Evolutionary conservation across 1,140 invertebrate species (phyloP), one percentile per base, ranked within the genome.

Genomic region (Calycopis cecrops): DNA sequence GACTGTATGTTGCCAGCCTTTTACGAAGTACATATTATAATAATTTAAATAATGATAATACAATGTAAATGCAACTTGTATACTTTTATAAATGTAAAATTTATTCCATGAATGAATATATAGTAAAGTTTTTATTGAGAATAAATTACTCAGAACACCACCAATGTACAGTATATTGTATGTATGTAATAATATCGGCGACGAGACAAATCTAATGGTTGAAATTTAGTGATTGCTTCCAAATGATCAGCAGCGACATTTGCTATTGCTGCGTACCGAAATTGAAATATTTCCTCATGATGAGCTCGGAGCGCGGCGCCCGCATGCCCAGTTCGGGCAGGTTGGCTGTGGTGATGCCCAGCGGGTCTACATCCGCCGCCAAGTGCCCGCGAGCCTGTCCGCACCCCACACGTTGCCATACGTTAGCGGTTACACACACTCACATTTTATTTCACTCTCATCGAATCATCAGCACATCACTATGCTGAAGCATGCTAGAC

Each of bases 371-470:
- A 87, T 96, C 94, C 71, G 98, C 95, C 73, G 96, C 94, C 89
- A 97, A 93, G 91, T 99, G 98, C 85, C 98, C 98, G 87, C 96
- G 94, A 83, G 96, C 94, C 96, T 98, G 90, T 76, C 71, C 75
- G 71, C 72, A 72, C 73, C 69, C 73, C 77, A 67, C 76, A 9
- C 16, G n/a, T n/a, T n/a, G 8, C 40, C 21, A 28, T 6, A 28
- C 21, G 21, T 28, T 28, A 28, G 21, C 21, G 21, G 21, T 28
- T 28, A 28, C 21, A 28, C 21, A 28, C 21, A 28, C 21, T 28
- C 21, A 28, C 21, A 28, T 28, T 28, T 28, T 28, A 28, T 28
- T 28, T 28, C 21, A 3, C 21, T 28, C 2, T 28, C 21, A 28
- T 28, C 2, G 21, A 6, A 28, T 28, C 21, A 28, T 28, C 2